A percentile compares a stretch with the other conserved stretches of the same genome.
Evolutionary conservation across 2,888 invertebrate species (phyloP).

Genomic region (Oxyscelio sp.): DNA sequence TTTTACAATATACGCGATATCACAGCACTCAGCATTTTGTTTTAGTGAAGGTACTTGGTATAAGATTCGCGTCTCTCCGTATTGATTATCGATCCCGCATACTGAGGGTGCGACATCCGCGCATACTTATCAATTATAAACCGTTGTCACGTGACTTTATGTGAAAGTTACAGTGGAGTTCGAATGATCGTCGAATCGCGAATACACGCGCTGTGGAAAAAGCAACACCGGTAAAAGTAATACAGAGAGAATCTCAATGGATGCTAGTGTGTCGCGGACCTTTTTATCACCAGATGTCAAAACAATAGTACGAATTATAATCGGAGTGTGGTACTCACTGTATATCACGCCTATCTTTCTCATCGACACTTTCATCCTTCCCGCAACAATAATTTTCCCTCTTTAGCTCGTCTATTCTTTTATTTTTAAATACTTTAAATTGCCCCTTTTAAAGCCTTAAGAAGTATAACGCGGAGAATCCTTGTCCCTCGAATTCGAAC

Average conservation of each 20-base stretch:
- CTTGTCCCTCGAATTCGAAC: slow-evolving; percentile 56
- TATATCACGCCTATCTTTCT: slow-evolving; percentile 85
- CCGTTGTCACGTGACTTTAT: slow-evolving; percentile 36
- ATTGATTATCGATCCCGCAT: slow-evolving; percentile 57
- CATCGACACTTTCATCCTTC: slow-evolving; percentile 85
- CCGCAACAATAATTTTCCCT: too few species aligned
- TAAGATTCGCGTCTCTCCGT: slow-evolving; percentile 55
- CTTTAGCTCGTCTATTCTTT: slow-evolving; percentile 43
- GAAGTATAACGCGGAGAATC: slow-evolving; percentile 44
- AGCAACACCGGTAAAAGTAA: too few species aligned
- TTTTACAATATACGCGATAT: slow-evolving; percentile 86
- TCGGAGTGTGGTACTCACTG: too few species aligned
- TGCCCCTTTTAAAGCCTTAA: slow-evolving; percentile 41
- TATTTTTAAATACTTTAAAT: slow-evolving; percentile 30
- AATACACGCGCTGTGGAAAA: too few species aligned
- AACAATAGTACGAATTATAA: too few species aligned
- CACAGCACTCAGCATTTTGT: slow-evolving; percentile 87
- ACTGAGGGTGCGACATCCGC: slow-evolving; percentile 81
- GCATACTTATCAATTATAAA: slow-evolving; percentile 74
- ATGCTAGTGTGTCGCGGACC: too few species aligned
- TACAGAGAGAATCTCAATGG: too few species aligned
- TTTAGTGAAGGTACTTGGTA: slow-evolving; percentile 80
- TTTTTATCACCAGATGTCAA: too few species aligned
- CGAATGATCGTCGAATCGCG: slow-evolving; percentile 62
- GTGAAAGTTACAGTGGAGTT: slow-evolving; percentile 16